These are phyloP conservation scores for Ligdia adustata DNA, from an alignment of 2,888 invertebrate genomes.

Conservation along the genomic window DNA sequence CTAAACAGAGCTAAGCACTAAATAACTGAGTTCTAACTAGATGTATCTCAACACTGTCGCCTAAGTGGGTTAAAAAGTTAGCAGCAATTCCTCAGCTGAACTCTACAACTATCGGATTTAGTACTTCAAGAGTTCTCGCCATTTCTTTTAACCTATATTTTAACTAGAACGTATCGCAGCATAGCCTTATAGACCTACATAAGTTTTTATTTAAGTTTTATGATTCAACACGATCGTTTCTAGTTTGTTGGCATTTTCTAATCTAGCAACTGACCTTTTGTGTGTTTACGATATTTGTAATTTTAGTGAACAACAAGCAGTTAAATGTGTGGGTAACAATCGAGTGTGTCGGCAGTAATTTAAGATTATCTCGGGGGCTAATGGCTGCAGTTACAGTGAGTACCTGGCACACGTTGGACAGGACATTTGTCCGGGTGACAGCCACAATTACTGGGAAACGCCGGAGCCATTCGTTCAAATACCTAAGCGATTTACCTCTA, in stretches of 20 bases:
- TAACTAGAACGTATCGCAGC: slow-evolving; percentile 12
- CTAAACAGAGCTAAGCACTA: slow-evolving; percentile 49
- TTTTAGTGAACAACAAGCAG: slow-evolving; percentile 18
- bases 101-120: slow-evolving; percentile 25
- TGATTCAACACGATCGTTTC: neutral
- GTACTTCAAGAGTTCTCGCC: slow-evolving; percentile 16
- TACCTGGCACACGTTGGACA: slow-evolving; percentile 69
- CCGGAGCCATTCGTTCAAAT: slow-evolving; percentile 64
- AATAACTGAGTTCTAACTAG: slow-evolving; percentile 53
- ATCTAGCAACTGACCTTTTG: slow-evolving; percentile 3
- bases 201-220: neutral
- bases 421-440: slow-evolving; percentile 76
- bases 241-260: neutral
- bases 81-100: slow-evolving; percentile 27
- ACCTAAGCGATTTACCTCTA: slow-evolving; percentile 62
- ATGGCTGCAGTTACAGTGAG: slow-evolving; percentile 71
- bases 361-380: slow-evolving; percentile 67
- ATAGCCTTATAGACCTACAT: neutral
- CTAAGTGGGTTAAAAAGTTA: slow-evolving; percentile 34
- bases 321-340: slow-evolving; percentile 42
- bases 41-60: slow-evolving; percentile 29
- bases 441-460: slow-evolving; percentile 75
- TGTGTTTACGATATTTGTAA: slow-evolving; percentile 8
- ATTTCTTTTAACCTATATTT: slow-evolving; percentile 17
- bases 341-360: slow-evolving; percentile 56